These are phyloP conservation scores for Actinostola sp. DNA, from an alignment of 92 coral and sea anemone species.

Conservation along the genomic window DNA sequence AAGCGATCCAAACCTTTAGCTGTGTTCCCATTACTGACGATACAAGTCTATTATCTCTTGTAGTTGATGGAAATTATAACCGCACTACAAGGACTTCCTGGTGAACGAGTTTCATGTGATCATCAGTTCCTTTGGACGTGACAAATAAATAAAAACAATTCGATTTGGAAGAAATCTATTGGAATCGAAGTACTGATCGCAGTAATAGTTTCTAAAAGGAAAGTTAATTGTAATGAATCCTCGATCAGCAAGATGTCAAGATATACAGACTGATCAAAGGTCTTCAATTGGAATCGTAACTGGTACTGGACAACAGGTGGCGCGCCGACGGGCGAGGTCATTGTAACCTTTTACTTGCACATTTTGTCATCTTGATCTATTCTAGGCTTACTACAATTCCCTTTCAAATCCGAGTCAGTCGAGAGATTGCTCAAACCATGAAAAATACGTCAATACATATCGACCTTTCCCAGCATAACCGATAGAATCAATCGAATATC, in stretches of 20 bases:
- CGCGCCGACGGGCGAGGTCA: conserved; percentile 9
- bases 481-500: too few species aligned
- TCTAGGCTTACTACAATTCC: too few species aligned
- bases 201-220: not conserved
- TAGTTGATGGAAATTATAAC: not conserved
- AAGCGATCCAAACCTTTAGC: not conserved
- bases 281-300: not conserved
- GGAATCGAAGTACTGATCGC: not conserved
- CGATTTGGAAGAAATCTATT: too few species aligned
- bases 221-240: too few species aligned
- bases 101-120: not conserved
- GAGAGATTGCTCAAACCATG: too few species aligned
- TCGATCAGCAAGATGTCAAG: too few species aligned
- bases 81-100: not conserved
- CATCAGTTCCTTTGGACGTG: conserved; percentile 5
- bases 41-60: not conserved
- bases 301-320: conserved; percentile 4
- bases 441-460: too few species aligned
- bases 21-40: not conserved
- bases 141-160: not conserved
- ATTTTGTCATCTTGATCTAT: too few species aligned
- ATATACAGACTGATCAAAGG: not conserved
- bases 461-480: too few species aligned
- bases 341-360: too few species aligned
- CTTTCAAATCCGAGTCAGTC: too few species aligned